Percentiles rank a stretch among this genome's conserved stretches.
phyloP scores from a whole-genome alignment of 2,113 vertebrate genomes.

The Ochotona curzoniae region DNA sequence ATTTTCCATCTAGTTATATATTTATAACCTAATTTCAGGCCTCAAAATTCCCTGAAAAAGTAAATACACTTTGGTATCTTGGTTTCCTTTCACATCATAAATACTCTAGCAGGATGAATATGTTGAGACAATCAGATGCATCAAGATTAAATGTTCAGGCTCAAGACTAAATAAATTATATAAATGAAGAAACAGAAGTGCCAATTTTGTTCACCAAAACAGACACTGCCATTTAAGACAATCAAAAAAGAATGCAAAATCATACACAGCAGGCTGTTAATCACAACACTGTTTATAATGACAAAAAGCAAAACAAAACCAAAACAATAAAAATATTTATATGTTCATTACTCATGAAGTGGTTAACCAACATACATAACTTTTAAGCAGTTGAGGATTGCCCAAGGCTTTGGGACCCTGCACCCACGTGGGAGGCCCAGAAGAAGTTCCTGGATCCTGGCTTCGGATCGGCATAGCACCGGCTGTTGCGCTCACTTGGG shows the following conservation, averaged over 20 bases:
- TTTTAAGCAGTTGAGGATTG: background rate
- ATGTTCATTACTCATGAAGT: background rate
- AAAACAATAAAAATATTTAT: slow-evolving; percentile 6
- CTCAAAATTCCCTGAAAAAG: slow-evolving; percentile 47
- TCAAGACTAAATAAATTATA: slow-evolving; percentile 53
- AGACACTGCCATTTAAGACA: slow-evolving; percentile 31
- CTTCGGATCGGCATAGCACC: too few relatives aligned
- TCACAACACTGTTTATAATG: slow-evolving; percentile 29
- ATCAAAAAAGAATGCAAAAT: slow-evolving; percentile 43
- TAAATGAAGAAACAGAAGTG: slow-evolving; percentile 48
- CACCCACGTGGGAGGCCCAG: too few relatives aligned
- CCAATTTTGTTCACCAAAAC: slow-evolving; percentile 44
- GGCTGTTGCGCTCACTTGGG: too few relatives aligned
- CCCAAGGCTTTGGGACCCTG: too few relatives aligned
- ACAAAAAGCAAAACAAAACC: background rate
- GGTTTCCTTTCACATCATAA: slow-evolving; percentile 50
- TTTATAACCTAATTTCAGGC: slow-evolving; percentile 9
- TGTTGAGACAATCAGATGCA: slow-evolving; percentile 20
- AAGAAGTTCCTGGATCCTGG: too few relatives aligned
- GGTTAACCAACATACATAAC: slow-evolving; percentile 7
- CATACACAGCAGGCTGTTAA: slow-evolving; percentile 14
- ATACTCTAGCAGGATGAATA: slow-evolving; percentile 45
- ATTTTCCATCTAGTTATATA: slow-evolving; percentile 6
- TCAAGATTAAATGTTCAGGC: slow-evolving; percentile 41
- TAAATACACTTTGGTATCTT: slow-evolving; percentile 18